These are phyloP conservation scores for Cathartes aura DNA, from an alignment of 2,113 vertebrate species.

Conservation along the genomic window DNA sequence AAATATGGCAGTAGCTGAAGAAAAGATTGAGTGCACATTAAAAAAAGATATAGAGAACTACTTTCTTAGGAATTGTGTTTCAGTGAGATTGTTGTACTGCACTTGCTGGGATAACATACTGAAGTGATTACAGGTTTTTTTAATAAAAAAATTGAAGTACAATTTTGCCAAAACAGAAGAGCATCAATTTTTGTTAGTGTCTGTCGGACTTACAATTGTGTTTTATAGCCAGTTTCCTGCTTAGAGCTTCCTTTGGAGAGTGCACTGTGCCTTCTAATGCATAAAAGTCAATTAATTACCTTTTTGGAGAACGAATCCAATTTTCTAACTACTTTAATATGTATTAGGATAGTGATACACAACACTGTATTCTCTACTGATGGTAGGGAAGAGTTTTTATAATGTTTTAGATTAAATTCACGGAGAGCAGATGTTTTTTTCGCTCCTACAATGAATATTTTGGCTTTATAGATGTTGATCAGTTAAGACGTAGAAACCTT, in stretches of 20 bases:
- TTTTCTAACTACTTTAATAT: neutral
- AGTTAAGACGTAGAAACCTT: neutral
- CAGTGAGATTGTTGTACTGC: neutral
- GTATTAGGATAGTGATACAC: neutral
- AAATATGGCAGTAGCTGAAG: neutral
- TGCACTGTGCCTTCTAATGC: neutral
- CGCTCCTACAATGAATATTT: neutral
- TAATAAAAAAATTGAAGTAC: neutral
- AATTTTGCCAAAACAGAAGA: neutral
- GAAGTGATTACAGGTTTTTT: neutral
- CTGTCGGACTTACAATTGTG: neutral
- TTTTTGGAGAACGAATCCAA: neutral
- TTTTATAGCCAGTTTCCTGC: neutral
- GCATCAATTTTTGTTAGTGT: neutral
- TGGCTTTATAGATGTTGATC: neutral
- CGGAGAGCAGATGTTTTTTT: neutral
- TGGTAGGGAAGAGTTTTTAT: neutral
- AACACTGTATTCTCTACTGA: neutral
- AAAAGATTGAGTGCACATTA: neutral
- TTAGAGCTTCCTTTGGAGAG: neutral
- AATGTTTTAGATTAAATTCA: neutral
- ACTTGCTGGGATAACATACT: neutral
- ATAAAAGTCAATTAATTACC: neutral
- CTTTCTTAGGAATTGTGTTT: constrained; percentile 18
- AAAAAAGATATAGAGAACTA: neutral